phyloP scores from a whole-genome alignment of 2,888 invertebrate species.

The Phrixothrix hirtus region DNA sequence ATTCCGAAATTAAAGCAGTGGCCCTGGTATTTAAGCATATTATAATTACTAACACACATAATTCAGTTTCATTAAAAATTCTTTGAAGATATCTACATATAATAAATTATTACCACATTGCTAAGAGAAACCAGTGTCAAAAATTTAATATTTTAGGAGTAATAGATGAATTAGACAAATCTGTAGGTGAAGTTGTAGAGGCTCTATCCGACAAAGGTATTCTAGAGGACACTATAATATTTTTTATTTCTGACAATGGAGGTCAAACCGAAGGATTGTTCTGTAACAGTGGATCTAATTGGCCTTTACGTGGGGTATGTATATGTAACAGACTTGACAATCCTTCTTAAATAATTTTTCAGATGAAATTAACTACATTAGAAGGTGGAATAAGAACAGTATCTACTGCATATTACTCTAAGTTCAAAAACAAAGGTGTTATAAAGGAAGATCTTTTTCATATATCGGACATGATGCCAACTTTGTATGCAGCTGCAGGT shows the following conservation, averaged over 20 bases:
- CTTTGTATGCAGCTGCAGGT: constrained; percentile 45
- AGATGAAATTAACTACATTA: constrained; percentile 75
- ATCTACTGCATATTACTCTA: constrained; percentile 73
- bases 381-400: constrained; percentile 81
- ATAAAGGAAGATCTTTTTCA: constrained; percentile 69
- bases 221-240: constrained; percentile 78
- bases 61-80: too few relatives aligned
- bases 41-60: too few relatives aligned
- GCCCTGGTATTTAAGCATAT: too few relatives aligned
- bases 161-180: too few relatives aligned
- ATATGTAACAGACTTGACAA: too few relatives aligned
- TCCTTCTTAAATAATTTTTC: constrained; percentile 5
- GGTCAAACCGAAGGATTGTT: constrained; percentile 74
- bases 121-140: too few relatives aligned
- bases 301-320: constrained; percentile 76
- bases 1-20: too few relatives aligned
- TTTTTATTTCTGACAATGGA: constrained; percentile 90
- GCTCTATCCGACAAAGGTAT: constrained; percentile 69
- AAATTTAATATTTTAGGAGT: constrained; percentile 76
- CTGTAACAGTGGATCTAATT: constrained; percentile 76
- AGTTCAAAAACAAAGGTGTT: constrained; percentile 55
- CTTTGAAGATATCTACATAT: too few relatives aligned
- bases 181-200: constrained; percentile 75
- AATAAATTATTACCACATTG: too few relatives aligned
- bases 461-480: too few relatives aligned